Conservation (phyloP, 2,113 vertebrate species). For the Manacus vitellinus region DNA sequence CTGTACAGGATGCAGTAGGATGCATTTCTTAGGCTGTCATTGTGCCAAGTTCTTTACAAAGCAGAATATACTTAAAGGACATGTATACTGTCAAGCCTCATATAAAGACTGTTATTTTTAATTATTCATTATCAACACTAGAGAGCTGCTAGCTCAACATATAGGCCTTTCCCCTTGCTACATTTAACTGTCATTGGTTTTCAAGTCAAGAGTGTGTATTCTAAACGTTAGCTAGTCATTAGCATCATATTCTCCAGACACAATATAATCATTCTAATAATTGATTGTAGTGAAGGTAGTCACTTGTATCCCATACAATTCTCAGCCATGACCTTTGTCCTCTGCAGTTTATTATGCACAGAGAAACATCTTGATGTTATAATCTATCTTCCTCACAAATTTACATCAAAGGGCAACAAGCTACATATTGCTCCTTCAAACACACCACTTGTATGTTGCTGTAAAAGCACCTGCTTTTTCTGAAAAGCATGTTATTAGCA, state of each 20-base stretch:
- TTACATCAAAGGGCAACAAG: constrained; percentile 41
- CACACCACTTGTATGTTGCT: background rate
- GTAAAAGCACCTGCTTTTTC: background rate
- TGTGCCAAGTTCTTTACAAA: constrained; percentile 42
- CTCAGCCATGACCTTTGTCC: constrained; percentile 67
- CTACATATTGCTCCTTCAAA: constrained; percentile 29
- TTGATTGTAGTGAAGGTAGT: constrained; percentile 61
- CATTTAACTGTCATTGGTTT: constrained; percentile 51
- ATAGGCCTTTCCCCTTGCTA: constrained; percentile 11
- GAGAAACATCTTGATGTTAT: constrained; percentile 55
- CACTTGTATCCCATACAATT: constrained; percentile 54
- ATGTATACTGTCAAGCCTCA: constrained; percentile 23
- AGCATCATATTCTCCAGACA: constrained; percentile 60
- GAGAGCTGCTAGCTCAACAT: constrained; percentile 27
- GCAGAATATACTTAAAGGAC: constrained; percentile 29
- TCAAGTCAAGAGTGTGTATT: constrained; percentile 54
- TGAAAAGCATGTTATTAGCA: constrained; percentile 25
- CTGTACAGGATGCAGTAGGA: constrained; percentile 16
- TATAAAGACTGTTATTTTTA: constrained; percentile 67
- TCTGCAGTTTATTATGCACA: constrained; percentile 50
- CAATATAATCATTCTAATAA: constrained; percentile 63
- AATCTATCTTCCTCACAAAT: constrained; percentile 51
- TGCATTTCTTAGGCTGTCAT: constrained; percentile 37
- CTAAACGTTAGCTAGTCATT: constrained; percentile 52
- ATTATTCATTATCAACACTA: constrained; percentile 57